Conservation (phyloP, 2,888 invertebrate species). For the Trypoxylon attenuatum region DNA sequence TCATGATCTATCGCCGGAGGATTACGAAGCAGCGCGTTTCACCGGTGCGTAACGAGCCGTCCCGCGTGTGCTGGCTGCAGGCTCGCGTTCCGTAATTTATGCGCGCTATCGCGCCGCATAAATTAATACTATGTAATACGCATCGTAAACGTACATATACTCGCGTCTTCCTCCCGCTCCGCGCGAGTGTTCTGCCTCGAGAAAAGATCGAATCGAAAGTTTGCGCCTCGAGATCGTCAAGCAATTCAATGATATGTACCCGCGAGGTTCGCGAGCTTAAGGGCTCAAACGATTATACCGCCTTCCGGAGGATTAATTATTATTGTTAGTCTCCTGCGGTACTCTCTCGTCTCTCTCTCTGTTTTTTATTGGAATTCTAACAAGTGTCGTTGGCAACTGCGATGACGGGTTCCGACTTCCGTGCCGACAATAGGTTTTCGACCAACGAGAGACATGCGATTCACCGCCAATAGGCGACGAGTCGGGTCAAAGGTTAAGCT, state of each 20-base stretch:
- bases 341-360: background rate
- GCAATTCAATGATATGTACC: conserved; percentile 28
- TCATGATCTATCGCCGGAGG: conserved; percentile 26
- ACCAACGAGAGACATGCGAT: conserved; percentile 60
- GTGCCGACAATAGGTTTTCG: conserved; percentile 46
- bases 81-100: conserved; percentile 43
- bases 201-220: conserved; percentile 38
- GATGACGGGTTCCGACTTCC: background rate
- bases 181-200: conserved; percentile 2
- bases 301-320: conserved; percentile 44
- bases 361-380: background rate
- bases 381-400: too few relatives aligned
- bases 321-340: too few relatives aligned
- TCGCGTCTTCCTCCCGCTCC: conserved; percentile 1
- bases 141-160: conserved; percentile 10
- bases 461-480: conserved; percentile 66
- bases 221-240: conserved; percentile 10
- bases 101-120: conserved; percentile 35
- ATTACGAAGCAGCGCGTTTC: conserved; percentile 30
- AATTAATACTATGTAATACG: conserved; percentile 44
- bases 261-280: conserved; percentile 27
- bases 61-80: conserved; percentile 20
- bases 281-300: conserved; percentile 33
- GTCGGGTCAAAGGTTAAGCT: conserved; percentile 58
- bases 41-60: conserved; percentile 36